phyloP scores from a whole-genome alignment of 2,113 vertebrate genomes.

The Delphinapterus leucas region DNA sequence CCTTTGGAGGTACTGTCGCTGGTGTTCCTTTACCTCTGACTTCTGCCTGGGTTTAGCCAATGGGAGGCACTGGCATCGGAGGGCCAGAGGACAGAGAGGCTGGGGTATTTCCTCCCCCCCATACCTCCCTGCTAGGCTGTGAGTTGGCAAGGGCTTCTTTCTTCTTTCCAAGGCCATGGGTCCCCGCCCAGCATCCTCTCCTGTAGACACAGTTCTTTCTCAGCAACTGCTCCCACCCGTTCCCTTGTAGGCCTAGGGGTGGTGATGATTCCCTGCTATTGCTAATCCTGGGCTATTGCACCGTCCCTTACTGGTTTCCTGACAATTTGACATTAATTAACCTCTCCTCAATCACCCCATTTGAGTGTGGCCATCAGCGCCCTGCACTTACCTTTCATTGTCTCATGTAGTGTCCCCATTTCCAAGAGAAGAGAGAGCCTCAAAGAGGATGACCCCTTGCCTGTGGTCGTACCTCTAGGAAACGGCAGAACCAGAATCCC shows the following conservation, averaged over 20 bases:
- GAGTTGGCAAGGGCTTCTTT: background rate
- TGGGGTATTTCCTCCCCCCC: background rate
- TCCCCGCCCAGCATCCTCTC: background rate
- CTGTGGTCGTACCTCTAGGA: background rate
- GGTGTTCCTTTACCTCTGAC: background rate
- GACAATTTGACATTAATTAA: background rate
- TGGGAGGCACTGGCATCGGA: background rate
- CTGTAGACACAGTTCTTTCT: background rate
- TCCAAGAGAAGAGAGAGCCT: background rate
- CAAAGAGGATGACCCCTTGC: background rate
- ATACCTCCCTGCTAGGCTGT: background rate
- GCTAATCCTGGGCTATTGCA: background rate
- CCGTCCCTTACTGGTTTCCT: background rate
- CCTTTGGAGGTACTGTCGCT: background rate
- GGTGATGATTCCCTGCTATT: background rate
- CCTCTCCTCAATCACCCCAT: background rate
- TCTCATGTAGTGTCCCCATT: background rate
- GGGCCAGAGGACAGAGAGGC: background rate
- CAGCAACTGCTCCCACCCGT: background rate
- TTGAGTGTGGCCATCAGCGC: background rate
- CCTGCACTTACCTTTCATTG: background rate
- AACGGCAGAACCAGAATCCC: background rate
- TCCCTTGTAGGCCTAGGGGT: background rate
- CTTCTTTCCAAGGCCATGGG: background rate
- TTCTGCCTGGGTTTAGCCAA: background rate